Evolutionary conservation across 53 echinoderm and acorn worm genomes (phyloP), one percentile per base, ranked within the genome.

Genomic region (Arbacia lixula): DNA sequence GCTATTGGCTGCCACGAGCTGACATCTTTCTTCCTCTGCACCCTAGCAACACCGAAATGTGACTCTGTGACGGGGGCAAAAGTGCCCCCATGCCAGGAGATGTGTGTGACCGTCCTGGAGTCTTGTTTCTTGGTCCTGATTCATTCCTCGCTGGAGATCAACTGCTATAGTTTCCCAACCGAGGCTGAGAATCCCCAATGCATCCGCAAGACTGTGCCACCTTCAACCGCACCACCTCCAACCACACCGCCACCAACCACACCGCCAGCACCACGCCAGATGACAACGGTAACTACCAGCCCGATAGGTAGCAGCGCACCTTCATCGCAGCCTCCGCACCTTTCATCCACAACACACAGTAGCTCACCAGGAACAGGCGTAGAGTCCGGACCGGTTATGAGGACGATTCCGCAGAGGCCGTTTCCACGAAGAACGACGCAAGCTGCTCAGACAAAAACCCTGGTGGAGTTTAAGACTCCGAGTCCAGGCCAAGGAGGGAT

Each of bases 51-150:
- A 1, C 75, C 75, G 0, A 75, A 75, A 10, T 75, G 75, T n/a
- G 50, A 71, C 14, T 12, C 55, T 4, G 34, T 5, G 14, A 5
- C 53, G 6, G 55, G 75, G n/a, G 19, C 53, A 32, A 35, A 3
- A 22, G 21, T 75, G 53, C 75, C 75, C 4, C 75, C 75, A 20
- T 75, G 75, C 53, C 52, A 21, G 33, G 75, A 75, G n/a, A 19
- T 75, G 19, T 75, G 75, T 53, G 31, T n/a, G 20, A 4, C 20
- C 0, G 52, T 75, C 10, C 30, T 30, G 5, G 22, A 53, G 17
- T 32, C 54, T 6, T 75, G 75, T 16, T 31, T 53, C 52, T 11
- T 5, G 10, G 57, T 21, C 12, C 57, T 56, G 12, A 5, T 56
- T 11, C 21, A 16, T 20, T 28, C 52, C 32, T 6, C 0, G 8